These are phyloP conservation scores for Blastomussa wellsi DNA, from an alignment of 92 coral and sea anemone genomes.

Conservation along the genomic window DNA sequence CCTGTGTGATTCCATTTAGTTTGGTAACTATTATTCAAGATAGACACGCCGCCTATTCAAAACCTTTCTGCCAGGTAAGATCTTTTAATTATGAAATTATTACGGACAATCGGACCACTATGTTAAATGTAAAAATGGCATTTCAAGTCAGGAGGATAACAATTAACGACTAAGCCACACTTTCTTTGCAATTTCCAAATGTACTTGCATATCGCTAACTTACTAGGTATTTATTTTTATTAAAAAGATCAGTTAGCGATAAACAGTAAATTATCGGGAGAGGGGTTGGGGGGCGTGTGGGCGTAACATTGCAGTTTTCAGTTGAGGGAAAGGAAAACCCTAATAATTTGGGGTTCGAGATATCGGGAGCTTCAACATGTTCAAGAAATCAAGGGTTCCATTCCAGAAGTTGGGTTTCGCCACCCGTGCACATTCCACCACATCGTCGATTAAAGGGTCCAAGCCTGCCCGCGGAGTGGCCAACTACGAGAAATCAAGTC, in stretches of 20 bases:
- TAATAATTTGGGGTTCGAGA: too few species aligned
- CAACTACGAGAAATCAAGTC: too few species aligned
- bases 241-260: background rate
- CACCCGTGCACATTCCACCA: too few species aligned
- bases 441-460: too few species aligned
- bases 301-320: too few species aligned
- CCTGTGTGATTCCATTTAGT: slow-evolving; percentile 81
- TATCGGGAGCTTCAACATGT: too few species aligned
- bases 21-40: slow-evolving; percentile 63
- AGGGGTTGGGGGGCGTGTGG: too few species aligned
- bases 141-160: background rate
- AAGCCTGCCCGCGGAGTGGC: too few species aligned
- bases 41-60: slow-evolving; percentile 53
- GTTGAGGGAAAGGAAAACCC: too few species aligned
- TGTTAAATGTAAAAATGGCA: background rate
- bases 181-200: background rate
- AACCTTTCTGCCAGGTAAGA: slow-evolving; percentile 75
- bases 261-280: too few species aligned
- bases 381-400: too few species aligned
- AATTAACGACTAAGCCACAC: background rate
- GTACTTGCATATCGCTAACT: background rate
- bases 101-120: background rate
- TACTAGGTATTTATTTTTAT: background rate
- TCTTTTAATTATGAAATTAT: background rate
- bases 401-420: too few species aligned